Evolutionary conservation across 2,113 vertebrate species (phyloP), one percentile per base, ranked within the genome.

Genomic region (Leptosomus discolor): DNA sequence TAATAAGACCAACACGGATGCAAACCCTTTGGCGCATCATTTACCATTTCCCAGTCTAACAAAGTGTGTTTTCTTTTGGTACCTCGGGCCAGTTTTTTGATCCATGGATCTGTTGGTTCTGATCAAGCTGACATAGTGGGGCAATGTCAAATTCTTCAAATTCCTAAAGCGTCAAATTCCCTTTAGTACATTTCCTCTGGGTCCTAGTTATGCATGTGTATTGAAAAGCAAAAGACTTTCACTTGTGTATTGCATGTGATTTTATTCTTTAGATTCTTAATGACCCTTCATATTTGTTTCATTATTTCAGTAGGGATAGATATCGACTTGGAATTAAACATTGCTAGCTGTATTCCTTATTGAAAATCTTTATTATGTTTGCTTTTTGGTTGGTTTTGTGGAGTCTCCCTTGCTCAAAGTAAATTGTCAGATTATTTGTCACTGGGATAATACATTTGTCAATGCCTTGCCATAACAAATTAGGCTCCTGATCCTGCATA

Each of bases 391-490:
- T 93, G 70, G 39, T 90, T 96, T 92, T 94, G 22, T 92, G 90
- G 77, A 93, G 64, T 60, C 30, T 87, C n/a, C 71, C 58, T 80
- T 83, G 68, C n/a, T 92, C 91, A 88, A 21, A 89, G 36, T 64
- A 76, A 91, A 91, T 90, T 92, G 90, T 91, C 94, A 94, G 69
- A 85, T 84, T 92, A 88, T 94, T 95, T 94, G 74, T 96, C 91
- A 92, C 81, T 54, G 51, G 53, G 71, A 89, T 93, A 95, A 94
- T 95, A 91, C 0, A 17, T 96, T 96, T 96, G 73, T 97, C 91
- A 95, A 76, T 96, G 96, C 58, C 70, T 85, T 92, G 15, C 87
- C 50, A 46, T 83, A 91, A 92, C 70, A 95, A 92, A 94, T 94
- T 92, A 85, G 83, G 53, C 80, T 92, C 84, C 92, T 94, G 92